These are phyloP conservation scores for Chanos chanos DNA, from an alignment of 2,797 vertebrate genomes.

Conservation along the genomic window DNA sequence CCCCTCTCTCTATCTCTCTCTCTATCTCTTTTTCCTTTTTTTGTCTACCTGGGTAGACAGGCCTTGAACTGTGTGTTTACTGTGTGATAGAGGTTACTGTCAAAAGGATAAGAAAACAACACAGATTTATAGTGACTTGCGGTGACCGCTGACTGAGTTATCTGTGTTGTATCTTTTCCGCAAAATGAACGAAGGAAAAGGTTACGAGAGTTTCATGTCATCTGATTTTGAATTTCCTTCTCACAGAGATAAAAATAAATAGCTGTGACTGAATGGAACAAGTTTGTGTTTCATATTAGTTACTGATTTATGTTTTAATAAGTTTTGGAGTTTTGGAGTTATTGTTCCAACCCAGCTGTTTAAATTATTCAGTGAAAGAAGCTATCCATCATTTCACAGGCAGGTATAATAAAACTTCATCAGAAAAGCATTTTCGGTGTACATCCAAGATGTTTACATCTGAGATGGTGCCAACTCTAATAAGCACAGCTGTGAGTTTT, in stretches of 20 bases:
- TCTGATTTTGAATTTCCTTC: not conserved
- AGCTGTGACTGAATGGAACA: too few species aligned
- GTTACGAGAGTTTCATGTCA: not conserved
- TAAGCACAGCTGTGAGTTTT: not conserved
- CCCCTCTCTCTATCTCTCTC: too few species aligned
- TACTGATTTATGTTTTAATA: too few species aligned
- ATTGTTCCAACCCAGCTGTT: not conserved
- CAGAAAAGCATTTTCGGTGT: conserved; percentile 4
- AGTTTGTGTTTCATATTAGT: too few species aligned
- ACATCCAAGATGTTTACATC: not conserved
- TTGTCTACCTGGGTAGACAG: too few species aligned
- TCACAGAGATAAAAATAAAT: not conserved
- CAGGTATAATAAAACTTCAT: not conserved
- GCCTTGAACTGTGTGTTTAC: conserved; percentile 17
- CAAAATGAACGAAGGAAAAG: not conserved
- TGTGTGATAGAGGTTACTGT: conserved; percentile 1
- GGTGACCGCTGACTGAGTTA: not conserved
- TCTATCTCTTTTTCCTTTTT: too few species aligned
- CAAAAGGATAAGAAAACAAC: not conserved
- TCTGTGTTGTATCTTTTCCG: not conserved
- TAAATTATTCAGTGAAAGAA: conserved; percentile 37
- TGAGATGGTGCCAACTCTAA: not conserved
- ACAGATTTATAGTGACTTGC: not conserved
- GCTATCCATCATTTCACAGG: conserved; percentile 16
- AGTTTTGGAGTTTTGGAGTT: too few species aligned